phyloP scores from a whole-genome alignment of 92 coral and sea anemone species.

The Heteractis magnifica region DNA sequence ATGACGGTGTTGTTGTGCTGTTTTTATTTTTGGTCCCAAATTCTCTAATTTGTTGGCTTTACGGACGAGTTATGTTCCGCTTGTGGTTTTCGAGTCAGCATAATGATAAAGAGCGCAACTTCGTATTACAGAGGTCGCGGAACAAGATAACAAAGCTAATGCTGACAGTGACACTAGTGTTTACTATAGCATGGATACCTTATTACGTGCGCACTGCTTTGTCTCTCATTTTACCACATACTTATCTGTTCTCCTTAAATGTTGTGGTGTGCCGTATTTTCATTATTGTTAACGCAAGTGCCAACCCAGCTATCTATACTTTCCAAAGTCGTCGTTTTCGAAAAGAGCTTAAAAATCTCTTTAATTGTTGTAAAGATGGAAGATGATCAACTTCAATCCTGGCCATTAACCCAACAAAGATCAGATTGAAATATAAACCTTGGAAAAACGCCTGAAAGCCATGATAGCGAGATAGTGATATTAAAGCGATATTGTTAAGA shows the following conservation, averaged over 20 bases:
- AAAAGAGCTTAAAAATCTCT: slow-evolving; percentile 8
- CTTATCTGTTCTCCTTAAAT: slow-evolving; percentile 16
- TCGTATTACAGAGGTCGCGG: slow-evolving; percentile 35
- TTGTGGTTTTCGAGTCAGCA: slow-evolving; percentile 31
- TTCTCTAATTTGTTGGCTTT: slow-evolving; percentile 22
- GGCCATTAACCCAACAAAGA: background rate
- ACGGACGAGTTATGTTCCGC: slow-evolving; percentile 38
- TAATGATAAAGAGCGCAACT: slow-evolving; percentile 18
- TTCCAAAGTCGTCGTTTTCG: slow-evolving; percentile 46
- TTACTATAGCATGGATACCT: slow-evolving; percentile 43
- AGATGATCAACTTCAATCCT: background rate
- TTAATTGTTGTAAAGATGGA: background rate
- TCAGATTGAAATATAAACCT: background rate
- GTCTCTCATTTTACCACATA: slow-evolving; percentile 22
- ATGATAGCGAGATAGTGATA: background rate
- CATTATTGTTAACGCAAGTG: slow-evolving; percentile 42
- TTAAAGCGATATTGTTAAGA: too few relatives aligned
- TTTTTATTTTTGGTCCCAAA: slow-evolving; percentile 37
- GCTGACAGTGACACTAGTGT: slow-evolving; percentile 32
- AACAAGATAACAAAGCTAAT: slow-evolving; percentile 40
- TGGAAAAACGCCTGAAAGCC: background rate
- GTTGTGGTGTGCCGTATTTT: slow-evolving; percentile 43
- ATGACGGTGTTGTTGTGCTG: slow-evolving; percentile 40
- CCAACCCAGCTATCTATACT: slow-evolving; percentile 46
- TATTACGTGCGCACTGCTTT: slow-evolving; percentile 36